Conservation (phyloP, 2,113 vertebrate genomes). For the Antechinus flavipes region DNA sequence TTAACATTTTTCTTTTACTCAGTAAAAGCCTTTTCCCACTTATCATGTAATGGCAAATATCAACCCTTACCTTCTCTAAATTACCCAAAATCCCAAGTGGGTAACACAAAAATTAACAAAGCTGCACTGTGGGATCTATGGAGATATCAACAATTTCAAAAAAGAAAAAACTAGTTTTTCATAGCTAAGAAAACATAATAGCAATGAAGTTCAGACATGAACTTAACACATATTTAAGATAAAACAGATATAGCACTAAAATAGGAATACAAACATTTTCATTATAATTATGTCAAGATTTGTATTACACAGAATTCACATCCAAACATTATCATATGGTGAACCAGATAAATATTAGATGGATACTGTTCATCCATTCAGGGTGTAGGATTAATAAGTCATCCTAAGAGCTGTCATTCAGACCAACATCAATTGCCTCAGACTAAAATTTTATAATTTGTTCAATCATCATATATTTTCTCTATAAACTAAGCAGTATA, state of each 20-base stretch:
- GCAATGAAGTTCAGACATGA: too few relatives aligned
- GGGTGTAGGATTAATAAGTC: background rate
- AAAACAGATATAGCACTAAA: too few relatives aligned
- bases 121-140: too few relatives aligned
- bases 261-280: background rate
- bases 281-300: background rate
- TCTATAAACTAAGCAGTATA: background rate
- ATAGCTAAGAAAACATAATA: background rate
- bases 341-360: background rate
- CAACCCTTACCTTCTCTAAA: too few relatives aligned
- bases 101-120: too few relatives aligned
- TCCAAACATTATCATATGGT: background rate
- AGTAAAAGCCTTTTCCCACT: too few relatives aligned
- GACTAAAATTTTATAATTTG: background rate
- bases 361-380: background rate
- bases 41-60: too few relatives aligned
- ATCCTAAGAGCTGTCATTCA: background rate
- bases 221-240: too few relatives aligned
- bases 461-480: background rate
- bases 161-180: too few relatives aligned
- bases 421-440: background rate
- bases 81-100: too few relatives aligned
- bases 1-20: too few relatives aligned
- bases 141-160: too few relatives aligned
- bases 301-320: background rate